Conservation (phyloP, 2,888 invertebrate genomes). For the Metopia argyrocephala region DNA sequence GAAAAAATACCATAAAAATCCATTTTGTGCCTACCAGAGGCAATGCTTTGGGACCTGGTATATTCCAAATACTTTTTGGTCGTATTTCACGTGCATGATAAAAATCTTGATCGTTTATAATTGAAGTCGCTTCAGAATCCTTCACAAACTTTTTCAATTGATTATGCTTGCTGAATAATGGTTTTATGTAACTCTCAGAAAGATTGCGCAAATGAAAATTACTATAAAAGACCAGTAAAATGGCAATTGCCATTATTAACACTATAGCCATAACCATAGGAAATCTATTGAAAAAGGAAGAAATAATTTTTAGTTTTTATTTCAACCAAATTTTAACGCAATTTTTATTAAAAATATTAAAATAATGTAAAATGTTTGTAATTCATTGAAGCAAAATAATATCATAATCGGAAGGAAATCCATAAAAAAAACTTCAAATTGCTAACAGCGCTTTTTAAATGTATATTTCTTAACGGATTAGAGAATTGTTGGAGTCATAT, state of each 20-base stretch:
- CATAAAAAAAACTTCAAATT: slow-evolving; percentile 24
- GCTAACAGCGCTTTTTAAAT: not conserved
- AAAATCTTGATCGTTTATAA: slow-evolving; percentile 65
- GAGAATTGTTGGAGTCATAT: too few relatives aligned
- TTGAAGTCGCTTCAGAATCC: slow-evolving; percentile 44
- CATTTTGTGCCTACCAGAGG: slow-evolving; percentile 90
- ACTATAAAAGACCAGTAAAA: slow-evolving; percentile 74
- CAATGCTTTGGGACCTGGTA: slow-evolving; percentile 87
- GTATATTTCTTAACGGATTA: slow-evolving; percentile 26
- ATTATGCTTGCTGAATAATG: slow-evolving; percentile 66
- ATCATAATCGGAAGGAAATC: slow-evolving; percentile 55
- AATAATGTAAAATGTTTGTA: slow-evolving; percentile 42
- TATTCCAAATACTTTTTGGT: slow-evolving; percentile 74
- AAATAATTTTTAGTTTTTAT: not conserved
- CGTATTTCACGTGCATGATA: slow-evolving; percentile 71
- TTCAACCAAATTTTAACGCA: slow-evolving; percentile 3
- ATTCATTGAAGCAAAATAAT: slow-evolving; percentile 25
- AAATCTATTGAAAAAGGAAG: slow-evolving; percentile 48
- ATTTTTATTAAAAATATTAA: slow-evolving; percentile 17
- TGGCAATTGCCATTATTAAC: slow-evolving; percentile 73
- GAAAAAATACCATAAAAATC: slow-evolving; percentile 83
- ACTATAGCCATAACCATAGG: slow-evolving; percentile 77
- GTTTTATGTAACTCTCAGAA: slow-evolving; percentile 70
- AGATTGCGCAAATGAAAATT: slow-evolving; percentile 73
- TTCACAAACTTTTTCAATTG: slow-evolving; percentile 47